phyloP scores from a whole-genome alignment of 2,888 invertebrate genomes.

The Timandra comae region DNA sequence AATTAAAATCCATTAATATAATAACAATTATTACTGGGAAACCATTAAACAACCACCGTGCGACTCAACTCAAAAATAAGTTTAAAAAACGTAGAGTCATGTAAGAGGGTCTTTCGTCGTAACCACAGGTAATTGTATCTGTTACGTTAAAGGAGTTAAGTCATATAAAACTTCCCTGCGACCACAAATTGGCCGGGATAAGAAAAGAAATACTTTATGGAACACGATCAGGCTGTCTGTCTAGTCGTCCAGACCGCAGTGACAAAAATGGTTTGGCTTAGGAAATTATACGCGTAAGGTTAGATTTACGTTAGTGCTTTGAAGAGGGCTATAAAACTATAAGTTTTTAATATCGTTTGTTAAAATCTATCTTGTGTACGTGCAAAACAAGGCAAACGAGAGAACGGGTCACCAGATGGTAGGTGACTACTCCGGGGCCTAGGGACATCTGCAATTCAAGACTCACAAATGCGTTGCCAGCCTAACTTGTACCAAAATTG shows the following conservation, averaged over 20 bases:
- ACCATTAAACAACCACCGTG: conserved; percentile 19
- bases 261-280: conserved; percentile 9
- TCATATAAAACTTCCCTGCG: conserved; percentile 55
- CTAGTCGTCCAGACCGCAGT: conserved; percentile 46
- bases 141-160: conserved; percentile 30
- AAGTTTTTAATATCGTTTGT: too few relatives aligned
- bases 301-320: too few relatives aligned
- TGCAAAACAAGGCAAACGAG: too few relatives aligned
- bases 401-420: too few relatives aligned
- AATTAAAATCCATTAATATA: not conserved
- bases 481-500: too few relatives aligned
- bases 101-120: conserved; percentile 53
- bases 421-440: too few relatives aligned
- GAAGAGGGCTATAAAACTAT: too few relatives aligned
- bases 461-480: too few relatives aligned
- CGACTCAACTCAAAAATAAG: conserved; percentile 19
- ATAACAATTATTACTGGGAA: too few relatives aligned
- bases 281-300: not conserved
- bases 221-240: conserved; percentile 46
- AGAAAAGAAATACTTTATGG: conserved; percentile 38
- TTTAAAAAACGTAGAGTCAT: conserved; percentile 36
- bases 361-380: too few relatives aligned
- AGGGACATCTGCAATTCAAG: too few relatives aligned
- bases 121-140: conserved; percentile 48
- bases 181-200: conserved; percentile 49